phyloP scores from a whole-genome alignment of 1,140 invertebrate species.

The Teleogryllus occipitalis region DNA sequence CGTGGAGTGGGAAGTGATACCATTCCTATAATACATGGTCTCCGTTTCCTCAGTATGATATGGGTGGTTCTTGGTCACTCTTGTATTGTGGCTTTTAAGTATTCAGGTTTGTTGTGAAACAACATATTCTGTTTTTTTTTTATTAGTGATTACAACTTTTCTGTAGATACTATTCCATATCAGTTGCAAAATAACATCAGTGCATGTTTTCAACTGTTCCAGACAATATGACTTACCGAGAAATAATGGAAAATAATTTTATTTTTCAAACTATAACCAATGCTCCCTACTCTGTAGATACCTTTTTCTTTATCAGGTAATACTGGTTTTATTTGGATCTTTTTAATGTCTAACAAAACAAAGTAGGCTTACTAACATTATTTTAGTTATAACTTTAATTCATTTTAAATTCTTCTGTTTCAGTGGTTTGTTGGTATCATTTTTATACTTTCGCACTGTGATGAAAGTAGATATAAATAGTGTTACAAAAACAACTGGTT shows the following conservation, averaged over 20 bases:
- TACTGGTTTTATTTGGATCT: background rate
- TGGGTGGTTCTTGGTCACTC: slow-evolving; percentile 91
- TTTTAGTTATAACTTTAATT: background rate
- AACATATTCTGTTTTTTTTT: background rate
- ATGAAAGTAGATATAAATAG: slow-evolving; percentile 61
- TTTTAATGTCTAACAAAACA: background rate
- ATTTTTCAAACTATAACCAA: slow-evolving; percentile 77
- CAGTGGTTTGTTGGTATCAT: slow-evolving; percentile 70
- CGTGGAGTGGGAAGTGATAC: slow-evolving; percentile 68
- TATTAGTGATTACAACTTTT: background rate
- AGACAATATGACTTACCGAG: slow-evolving; percentile 72
- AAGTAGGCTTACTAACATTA: background rate
- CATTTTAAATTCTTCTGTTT: slow-evolving; percentile 27
- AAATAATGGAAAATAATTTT: slow-evolving; percentile 67
- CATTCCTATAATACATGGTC: slow-evolving; percentile 70
- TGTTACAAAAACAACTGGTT: slow-evolving; percentile 58
- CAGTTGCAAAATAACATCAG: background rate
- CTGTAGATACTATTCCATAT: background rate
- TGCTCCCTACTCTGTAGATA: slow-evolving; percentile 82
- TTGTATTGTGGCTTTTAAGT: slow-evolving; percentile 74
- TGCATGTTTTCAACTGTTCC: slow-evolving; percentile 14
- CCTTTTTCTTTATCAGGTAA: slow-evolving; percentile 76
- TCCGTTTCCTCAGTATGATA: slow-evolving; percentile 77
- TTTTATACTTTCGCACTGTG: slow-evolving; percentile 73
- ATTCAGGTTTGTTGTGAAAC: slow-evolving; percentile 43